Evolutionary conservation across 2,797 vertebrate species (phyloP), one percentile per base, ranked within the genome.

Genomic region (Pseudochaenichthys georgianus): DNA sequence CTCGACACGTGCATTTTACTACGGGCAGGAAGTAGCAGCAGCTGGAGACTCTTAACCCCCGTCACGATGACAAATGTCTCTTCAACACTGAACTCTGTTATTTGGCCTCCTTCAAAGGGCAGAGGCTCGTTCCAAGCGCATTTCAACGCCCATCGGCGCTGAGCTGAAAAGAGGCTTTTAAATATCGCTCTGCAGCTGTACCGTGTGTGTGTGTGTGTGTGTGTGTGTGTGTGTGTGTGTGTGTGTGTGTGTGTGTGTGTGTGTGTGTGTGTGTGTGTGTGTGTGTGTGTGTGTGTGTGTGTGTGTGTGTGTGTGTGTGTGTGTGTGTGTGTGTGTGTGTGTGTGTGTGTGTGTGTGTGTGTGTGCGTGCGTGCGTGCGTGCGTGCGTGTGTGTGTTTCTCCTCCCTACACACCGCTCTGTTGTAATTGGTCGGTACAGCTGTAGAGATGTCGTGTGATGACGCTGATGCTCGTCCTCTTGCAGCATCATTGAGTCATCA

Each of bases 131-230:
- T 28, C 28, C 4, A 28, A 28, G 84, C 85, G 85, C 73, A 62
- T 82, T 78, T 80, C 64, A 75, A 48, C 82, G 54, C 13, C 83
- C 75, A 45, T 77, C 80, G 55, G 38, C 47, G 38, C 82, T 74
- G 62, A 86, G 80, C 85, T 86, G 74, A 86, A 85, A 91, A 90
- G 80, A 84, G 78, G 83, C 83, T 89, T 28, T 90, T 88, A 88
- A 88, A 88, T 79, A 77, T 82, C 86, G 75, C 54, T 3, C 64
- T 80, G 75, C 84, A 89, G 84, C 82, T 83, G 81, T 83, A 46
- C 28, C 81, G 21, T 28, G 4, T 28, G 28, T 28, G 28, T 28
- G 28, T 28, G 28, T 28, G 21, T 21, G 21, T 21, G 21, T 21
- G 21, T 21, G 21, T 21, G 21, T 21, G 21, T 21, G 1, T 21